Conservation (phyloP, 2,797 vertebrate species). For the Coregonus ussuriensis region DNA sequence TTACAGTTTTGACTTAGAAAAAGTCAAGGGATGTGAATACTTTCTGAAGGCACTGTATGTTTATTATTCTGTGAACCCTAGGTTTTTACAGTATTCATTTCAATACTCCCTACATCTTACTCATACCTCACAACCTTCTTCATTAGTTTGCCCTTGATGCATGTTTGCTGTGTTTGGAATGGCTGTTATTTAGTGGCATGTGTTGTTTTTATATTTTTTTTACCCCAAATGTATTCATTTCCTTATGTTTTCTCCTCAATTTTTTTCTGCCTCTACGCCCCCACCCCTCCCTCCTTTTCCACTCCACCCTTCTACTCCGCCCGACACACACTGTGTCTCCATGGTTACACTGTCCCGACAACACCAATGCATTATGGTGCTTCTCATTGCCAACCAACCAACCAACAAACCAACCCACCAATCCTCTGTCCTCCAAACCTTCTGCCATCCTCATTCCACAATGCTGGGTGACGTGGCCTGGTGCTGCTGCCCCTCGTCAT, state of each 20-base stretch:
- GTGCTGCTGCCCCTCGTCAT: constrained; percentile 45
- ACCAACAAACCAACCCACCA: constrained; percentile 54
- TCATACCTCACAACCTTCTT: constrained; percentile 26
- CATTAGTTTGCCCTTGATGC: constrained; percentile 74
- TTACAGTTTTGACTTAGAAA: no score
- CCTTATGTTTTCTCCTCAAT: constrained; percentile 81
- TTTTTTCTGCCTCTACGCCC: constrained; percentile 71
- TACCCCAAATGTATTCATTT: constrained; percentile 78
- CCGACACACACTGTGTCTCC: constrained; percentile 67
- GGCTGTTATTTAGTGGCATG: constrained; percentile 66
- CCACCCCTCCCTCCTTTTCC: constrained; percentile 66
- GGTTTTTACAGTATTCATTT: constrained; percentile 29
- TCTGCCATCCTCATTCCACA: constrained; percentile 75
- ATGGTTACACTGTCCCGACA: constrained; percentile 83
- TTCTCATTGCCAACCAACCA: constrained; percentile 70
- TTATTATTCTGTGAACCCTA: constrained; percentile 3
- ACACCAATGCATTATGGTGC: constrained; percentile 86
- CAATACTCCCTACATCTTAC: constrained; percentile 27
- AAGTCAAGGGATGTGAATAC: no score
- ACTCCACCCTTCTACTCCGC: constrained; percentile 46
- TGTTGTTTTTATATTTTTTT: constrained; percentile 66
- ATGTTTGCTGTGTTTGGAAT: constrained; percentile 76
- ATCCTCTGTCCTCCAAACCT: constrained; percentile 52
- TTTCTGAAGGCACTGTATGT: no score
- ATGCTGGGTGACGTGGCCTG: constrained; percentile 62